A percentile compares a stretch with the other conserved stretches of the same genome.
Evolutionary conservation across 2,797 vertebrate species (phyloP).

Genomic region (Danio jaintianensis): DNA sequence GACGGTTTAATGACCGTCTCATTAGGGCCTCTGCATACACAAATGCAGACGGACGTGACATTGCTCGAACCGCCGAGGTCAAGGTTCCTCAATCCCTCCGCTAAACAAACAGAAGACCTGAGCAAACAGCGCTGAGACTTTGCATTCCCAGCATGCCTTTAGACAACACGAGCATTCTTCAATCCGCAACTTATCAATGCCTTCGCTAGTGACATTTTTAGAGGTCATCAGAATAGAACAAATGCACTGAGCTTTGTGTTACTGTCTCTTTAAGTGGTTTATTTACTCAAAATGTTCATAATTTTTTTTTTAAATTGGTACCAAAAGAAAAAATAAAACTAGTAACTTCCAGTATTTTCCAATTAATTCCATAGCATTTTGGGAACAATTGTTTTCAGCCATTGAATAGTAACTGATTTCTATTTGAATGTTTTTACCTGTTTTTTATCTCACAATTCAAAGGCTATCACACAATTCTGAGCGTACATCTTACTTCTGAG

Average conservation of each 20-base stretch:
- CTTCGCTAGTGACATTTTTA: constrained; percentile 76
- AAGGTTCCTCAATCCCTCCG: constrained; percentile 67
- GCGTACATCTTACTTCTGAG: too few relatives aligned
- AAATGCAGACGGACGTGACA: constrained; percentile 56
- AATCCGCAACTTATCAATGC: constrained; percentile 41
- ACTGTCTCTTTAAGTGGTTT: constrained; percentile 1
- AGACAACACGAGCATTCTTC: constrained; percentile 29
- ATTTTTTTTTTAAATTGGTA: too few relatives aligned
- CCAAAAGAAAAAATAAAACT: too few relatives aligned
- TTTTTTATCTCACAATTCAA: too few relatives aligned
- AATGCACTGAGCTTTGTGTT: constrained; percentile 55
- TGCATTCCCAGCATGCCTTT: constrained; percentile 35
- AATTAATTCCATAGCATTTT: too few relatives aligned
- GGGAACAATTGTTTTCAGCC: too few relatives aligned
- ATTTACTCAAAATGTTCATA: too few relatives aligned
- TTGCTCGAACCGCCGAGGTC: constrained; percentile 61
- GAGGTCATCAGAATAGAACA: constrained; percentile 77
- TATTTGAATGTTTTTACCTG: too few relatives aligned
- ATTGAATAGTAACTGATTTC: too few relatives aligned
- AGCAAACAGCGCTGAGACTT: constrained; percentile 49
- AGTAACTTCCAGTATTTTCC: too few relatives aligned
- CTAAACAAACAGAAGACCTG: constrained; percentile 42
- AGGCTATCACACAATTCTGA: too few relatives aligned
- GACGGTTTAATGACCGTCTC: constrained; percentile 36
- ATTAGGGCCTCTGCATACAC: constrained; percentile 50